Percentiles rank a stretch among this genome's conserved stretches.
These are phyloP conservation scores for Eumeta japonica DNA, from an alignment of 1,140 invertebrate genomes.

Conservation along the genomic window DNA sequence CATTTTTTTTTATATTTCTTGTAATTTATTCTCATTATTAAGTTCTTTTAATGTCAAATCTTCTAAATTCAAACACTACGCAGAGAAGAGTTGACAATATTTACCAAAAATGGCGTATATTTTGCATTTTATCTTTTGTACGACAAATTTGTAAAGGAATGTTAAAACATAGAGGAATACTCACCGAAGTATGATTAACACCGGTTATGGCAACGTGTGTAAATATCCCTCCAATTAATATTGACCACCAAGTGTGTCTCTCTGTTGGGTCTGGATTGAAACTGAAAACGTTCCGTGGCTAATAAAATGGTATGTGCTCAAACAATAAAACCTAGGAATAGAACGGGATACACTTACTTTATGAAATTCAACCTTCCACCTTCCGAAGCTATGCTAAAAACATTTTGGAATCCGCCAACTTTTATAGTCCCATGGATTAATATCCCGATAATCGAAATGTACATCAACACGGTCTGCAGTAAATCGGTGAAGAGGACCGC, in stretches of 20 bases:
- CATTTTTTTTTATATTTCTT: too few relatives aligned
- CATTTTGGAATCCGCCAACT: conserved; percentile 63
- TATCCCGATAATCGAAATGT: conserved; percentile 67
- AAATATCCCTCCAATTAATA: conserved; percentile 71
- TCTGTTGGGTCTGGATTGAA: conserved; percentile 68
- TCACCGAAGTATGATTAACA: conserved; percentile 71
- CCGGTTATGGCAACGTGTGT: conserved; percentile 76
- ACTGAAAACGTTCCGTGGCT: conserved; percentile 53
- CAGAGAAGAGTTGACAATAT: too few relatives aligned
- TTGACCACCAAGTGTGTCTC: conserved; percentile 73
- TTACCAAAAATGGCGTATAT: conserved; percentile 36
- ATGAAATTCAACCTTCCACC: conserved; percentile 69
- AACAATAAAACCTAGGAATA: conserved; percentile 2
- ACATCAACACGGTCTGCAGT: conserved; percentile 81
- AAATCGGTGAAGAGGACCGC: conserved; percentile 86
- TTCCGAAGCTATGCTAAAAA: conserved; percentile 66
- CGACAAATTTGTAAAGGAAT: too few relatives aligned
- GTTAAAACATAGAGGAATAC: too few relatives aligned
- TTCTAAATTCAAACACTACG: too few relatives aligned
- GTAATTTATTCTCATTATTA: too few relatives aligned
- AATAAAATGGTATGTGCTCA: conserved; percentile 8
- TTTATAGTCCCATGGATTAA: conserved; percentile 65
- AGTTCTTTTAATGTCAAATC: too few relatives aligned
- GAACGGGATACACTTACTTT: conserved; percentile 60
- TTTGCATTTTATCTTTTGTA: too few relatives aligned